A percentile compares a stretch with the other conserved stretches of the same genome.
Evolutionary conservation across 2,888 invertebrate species (phyloP).

Genomic region (Boloria euphrosyne): DNA sequence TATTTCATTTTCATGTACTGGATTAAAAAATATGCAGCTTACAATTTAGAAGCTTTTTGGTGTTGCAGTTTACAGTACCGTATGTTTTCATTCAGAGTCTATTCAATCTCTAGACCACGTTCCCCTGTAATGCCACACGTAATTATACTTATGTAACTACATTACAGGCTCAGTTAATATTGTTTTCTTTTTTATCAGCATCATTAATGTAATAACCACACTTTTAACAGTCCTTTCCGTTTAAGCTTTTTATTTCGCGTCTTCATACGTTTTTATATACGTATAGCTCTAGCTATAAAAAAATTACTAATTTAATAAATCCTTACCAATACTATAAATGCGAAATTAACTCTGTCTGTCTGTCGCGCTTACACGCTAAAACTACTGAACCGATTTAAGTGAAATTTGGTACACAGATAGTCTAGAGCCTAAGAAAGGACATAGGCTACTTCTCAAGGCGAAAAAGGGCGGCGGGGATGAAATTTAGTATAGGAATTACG

Average conservation of each 20-base stretch:
- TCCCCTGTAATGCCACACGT: slow-evolving; percentile 33
- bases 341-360: too few species aligned
- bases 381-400: too few species aligned
- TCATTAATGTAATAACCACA: slow-evolving; percentile 37
- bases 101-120: slow-evolving; percentile 31
- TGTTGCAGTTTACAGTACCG: background rate
- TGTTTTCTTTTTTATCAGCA: slow-evolving; percentile 33
- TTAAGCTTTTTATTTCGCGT: slow-evolving; percentile 25
- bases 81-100: slow-evolving; percentile 27
- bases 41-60: too few species aligned
- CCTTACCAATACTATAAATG: too few species aligned
- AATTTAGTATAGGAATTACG: too few species aligned
- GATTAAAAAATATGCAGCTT: background rate
- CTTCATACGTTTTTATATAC: background rate
- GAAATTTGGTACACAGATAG: too few species aligned
- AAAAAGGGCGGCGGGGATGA: too few species aligned
- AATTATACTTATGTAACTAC: slow-evolving; percentile 36
- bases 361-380: too few species aligned
- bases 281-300: too few species aligned
- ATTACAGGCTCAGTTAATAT: slow-evolving; percentile 32
- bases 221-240: slow-evolving; percentile 36
- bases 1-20: background rate
- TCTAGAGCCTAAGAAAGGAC: too few species aligned
- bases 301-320: too few species aligned
- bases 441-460: too few species aligned